Percentiles rank a stretch among this genome's conserved stretches.
Evolutionary conservation across 2,888 invertebrate species (phyloP).

Genomic region (Ashinkailepas kermadecensis): DNA sequence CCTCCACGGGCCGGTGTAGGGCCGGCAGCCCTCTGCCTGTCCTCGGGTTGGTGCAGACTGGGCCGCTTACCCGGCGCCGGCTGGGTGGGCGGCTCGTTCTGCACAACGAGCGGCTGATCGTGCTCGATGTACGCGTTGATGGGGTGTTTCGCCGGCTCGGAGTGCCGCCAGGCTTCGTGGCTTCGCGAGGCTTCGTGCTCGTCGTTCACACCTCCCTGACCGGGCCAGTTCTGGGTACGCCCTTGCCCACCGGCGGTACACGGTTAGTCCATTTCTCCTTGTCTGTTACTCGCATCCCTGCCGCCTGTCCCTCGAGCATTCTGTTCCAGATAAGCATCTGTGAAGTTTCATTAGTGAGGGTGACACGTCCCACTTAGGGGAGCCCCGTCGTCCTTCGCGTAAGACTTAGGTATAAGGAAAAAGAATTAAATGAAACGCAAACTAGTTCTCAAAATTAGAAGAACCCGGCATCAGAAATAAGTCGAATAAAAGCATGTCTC

Average conservation of each 20-base stretch:
- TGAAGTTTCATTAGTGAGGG: conserved; percentile 11
- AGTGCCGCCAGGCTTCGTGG: neutral
- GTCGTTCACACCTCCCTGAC: neutral
- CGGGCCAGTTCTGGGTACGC: neutral
- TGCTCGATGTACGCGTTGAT: neutral
- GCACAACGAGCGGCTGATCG: neutral
- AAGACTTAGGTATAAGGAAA: neutral
- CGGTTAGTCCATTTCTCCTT: conserved; percentile 18
- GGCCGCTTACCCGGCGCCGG: too few species aligned
- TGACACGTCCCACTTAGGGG: conserved; percentile 19
- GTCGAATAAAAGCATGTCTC: too few species aligned
- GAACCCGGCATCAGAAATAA: too few species aligned
- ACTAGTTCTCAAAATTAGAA: too few species aligned
- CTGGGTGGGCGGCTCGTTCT: neutral
- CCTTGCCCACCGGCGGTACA: neutral
- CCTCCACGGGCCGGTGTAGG: too few species aligned
- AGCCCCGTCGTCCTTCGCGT: neutral
- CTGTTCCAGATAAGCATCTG: conserved; percentile 3
- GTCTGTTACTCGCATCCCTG: neutral
- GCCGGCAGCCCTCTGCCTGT: too few species aligned
- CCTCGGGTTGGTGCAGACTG: too few species aligned
- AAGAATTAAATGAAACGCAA: too few species aligned
- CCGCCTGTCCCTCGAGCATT: neutral
- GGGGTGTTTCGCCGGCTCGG: too few species aligned
- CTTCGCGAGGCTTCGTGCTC: neutral